These are phyloP conservation scores for Parapsyche elsis DNA, from an alignment of 1,140 invertebrate species.

Conservation along the genomic window DNA sequence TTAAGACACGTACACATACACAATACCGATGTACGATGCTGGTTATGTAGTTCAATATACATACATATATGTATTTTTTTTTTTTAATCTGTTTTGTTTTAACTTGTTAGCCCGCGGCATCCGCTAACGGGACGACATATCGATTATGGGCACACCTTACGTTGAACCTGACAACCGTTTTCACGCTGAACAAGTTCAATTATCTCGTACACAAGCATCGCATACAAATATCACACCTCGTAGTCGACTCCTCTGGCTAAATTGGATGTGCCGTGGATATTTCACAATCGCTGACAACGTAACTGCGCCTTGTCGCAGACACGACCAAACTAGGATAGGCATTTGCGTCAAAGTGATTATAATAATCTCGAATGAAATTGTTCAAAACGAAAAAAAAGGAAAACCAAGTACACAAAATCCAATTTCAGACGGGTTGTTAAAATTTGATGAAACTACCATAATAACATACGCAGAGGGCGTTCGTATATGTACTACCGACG, in stretches of 20 bases:
- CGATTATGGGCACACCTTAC: slow-evolving; percentile 29
- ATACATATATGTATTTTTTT: neutral
- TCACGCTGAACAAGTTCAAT: slow-evolving; percentile 31
- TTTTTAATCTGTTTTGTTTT: slow-evolving; percentile 5
- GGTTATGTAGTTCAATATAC: neutral
- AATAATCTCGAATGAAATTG: no score
- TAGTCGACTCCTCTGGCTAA: neutral
- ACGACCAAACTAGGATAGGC: neutral
- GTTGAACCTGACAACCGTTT: slow-evolving; percentile 27
- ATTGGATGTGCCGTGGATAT: neutral
- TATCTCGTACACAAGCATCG: slow-evolving; percentile 19
- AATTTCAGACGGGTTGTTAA: neutral
- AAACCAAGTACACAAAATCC: neutral
- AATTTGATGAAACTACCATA: slow-evolving; percentile 14
- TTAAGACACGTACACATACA: neutral
- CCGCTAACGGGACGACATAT: slow-evolving; percentile 31
- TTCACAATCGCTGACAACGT: neutral
- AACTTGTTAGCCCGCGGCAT: slow-evolving; percentile 5
- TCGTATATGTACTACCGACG: slow-evolving; percentile 6
- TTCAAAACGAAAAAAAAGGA: no score
- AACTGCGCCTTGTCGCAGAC: neutral
- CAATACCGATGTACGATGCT: neutral
- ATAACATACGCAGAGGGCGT: slow-evolving; percentile 14
- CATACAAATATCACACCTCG: neutral
- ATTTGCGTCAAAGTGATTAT: no score